Evolutionary conservation across 2,888 invertebrate genomes (phyloP).

Genomic region (Papilio elwesi): DNA sequence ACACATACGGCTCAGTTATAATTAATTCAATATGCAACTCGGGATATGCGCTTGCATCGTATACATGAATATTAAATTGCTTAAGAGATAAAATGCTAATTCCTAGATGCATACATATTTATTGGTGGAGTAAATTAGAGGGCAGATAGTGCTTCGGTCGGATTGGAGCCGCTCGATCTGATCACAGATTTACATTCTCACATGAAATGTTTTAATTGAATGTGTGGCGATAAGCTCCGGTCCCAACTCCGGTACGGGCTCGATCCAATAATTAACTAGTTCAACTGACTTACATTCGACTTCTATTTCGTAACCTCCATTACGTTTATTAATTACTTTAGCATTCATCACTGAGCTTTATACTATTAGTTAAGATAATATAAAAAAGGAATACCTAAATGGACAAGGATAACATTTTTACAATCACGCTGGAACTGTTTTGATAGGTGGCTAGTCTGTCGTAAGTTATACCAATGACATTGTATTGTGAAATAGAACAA

Average conservation of each 20-base stretch:
- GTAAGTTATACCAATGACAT: too few species aligned
- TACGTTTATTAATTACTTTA: conserved; percentile 42
- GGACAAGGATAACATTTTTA: too few species aligned
- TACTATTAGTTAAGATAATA: not conserved
- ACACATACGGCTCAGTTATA: conserved; percentile 53
- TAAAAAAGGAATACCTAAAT: too few species aligned
- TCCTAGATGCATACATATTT: conserved; percentile 72
- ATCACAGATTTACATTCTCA: conserved; percentile 48
- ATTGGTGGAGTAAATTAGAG: conserved; percentile 65
- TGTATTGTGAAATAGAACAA: too few species aligned
- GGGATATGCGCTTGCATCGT: conserved; percentile 69
- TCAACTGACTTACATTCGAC: conserved; percentile 37
- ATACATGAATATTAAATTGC: conserved; percentile 79
- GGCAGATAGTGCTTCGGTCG: conserved; percentile 56
- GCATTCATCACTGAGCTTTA: not conserved
- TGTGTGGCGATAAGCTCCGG: conserved; percentile 28
- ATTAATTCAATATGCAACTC: conserved; percentile 72
- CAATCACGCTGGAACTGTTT: too few species aligned
- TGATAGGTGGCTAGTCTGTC: too few species aligned
- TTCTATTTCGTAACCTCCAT: conserved; percentile 38
- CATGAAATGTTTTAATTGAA: conserved; percentile 41
- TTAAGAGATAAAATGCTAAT: conserved; percentile 82
- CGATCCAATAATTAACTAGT: conserved; percentile 31
- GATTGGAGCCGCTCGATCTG: conserved; percentile 54
- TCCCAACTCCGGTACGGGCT: not conserved